Percentiles rank a stretch among this genome's conserved stretches.
Conservation (phyloP, 2,113 vertebrate species). For the Periophthalmus modestus region DNA sequence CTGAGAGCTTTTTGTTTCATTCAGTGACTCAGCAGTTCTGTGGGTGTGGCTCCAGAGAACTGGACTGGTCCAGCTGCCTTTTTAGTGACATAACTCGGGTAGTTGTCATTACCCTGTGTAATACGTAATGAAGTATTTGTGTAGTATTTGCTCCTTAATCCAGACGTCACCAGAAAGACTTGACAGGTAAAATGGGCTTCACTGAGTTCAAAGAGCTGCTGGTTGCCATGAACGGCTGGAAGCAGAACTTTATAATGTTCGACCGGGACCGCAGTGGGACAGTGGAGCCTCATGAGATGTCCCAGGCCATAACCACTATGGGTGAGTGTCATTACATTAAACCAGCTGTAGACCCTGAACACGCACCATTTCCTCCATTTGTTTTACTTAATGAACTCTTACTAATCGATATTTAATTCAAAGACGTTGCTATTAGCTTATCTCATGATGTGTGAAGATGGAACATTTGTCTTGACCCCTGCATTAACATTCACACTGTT, state of each 20-base stretch:
- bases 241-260: constrained; percentile 88
- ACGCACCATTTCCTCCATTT: background rate
- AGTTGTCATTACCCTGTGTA: background rate
- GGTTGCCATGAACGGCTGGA: constrained; percentile 85
- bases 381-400: background rate
- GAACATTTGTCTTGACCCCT: background rate
- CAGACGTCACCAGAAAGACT: constrained; percentile 76
- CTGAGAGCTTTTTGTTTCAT: background rate
- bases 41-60: background rate
- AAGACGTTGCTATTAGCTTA: background rate
- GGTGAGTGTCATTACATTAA: constrained; percentile 74
- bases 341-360: background rate
- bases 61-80: constrained; percentile 1
- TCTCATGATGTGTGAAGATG: background rate
- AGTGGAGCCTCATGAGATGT: constrained; percentile 84
- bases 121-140: background rate
- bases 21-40: background rate
- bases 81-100: background rate
- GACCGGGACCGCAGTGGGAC: constrained; percentile 87
- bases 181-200: constrained; percentile 91
- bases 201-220: constrained; percentile 91
- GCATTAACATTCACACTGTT: background rate
- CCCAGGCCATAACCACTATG: constrained; percentile 82
- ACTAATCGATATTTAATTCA: background rate
- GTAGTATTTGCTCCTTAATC: constrained; percentile 65